Conservation (phyloP, 2,888 invertebrate species). For the Tetragnatha montana region DNA sequence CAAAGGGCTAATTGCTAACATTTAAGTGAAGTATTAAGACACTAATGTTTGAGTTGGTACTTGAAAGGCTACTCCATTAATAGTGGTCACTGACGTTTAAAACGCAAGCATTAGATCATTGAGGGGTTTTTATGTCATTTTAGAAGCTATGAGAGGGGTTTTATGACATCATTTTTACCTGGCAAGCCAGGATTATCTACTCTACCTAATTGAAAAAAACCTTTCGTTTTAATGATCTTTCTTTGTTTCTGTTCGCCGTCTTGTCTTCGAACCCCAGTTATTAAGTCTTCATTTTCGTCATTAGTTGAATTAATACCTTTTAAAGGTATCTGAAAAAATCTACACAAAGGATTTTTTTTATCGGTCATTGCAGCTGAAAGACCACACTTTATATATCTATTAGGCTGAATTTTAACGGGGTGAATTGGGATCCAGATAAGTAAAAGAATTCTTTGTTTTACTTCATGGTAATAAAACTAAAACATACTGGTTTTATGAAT, state of each 20-base stretch:
- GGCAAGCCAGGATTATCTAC: neutral
- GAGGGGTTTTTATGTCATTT: conserved; percentile 4
- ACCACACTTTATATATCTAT: too few species aligned
- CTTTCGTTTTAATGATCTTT: conserved; percentile 8
- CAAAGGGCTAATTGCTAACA: conserved; percentile 42
- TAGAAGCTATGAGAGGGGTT: conserved; percentile 12
- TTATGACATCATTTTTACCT: conserved; percentile 8
- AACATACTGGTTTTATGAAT: too few species aligned
- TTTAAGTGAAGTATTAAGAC: conserved; percentile 34
- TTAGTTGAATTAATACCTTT: too few species aligned
- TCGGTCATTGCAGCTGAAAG: too few species aligned
- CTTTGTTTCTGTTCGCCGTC: conserved; percentile 11
- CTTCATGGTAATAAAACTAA: too few species aligned
- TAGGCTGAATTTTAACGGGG: too few species aligned
- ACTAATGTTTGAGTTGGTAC: conserved; percentile 29
- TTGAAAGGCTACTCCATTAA: conserved; percentile 36
- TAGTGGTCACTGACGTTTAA: conserved; percentile 37
- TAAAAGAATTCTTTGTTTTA: too few species aligned
- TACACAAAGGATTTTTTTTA: too few species aligned
- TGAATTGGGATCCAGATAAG: too few species aligned
- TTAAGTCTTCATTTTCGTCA: conserved; percentile 20
- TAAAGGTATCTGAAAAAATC: too few species aligned
- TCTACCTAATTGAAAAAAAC: neutral
- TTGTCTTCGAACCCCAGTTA: conserved; percentile 2
- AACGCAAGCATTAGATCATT: conserved; percentile 32